These are phyloP conservation scores for Rhabdomys pumilio DNA, from an alignment of 2,797 vertebrate species.

Conservation along the genomic window DNA sequence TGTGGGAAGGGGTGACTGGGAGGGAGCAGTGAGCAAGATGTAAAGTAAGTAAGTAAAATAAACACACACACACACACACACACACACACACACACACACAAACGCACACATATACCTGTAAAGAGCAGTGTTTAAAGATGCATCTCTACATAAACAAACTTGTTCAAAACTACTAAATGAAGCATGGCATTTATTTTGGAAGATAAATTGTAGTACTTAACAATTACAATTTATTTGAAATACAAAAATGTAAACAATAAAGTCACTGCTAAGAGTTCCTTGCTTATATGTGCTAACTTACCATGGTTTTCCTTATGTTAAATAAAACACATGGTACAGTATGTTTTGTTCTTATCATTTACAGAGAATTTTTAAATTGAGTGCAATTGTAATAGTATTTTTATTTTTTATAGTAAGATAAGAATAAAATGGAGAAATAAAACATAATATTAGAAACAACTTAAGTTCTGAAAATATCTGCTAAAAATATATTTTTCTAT, in stretches of 20 bases:
- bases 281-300: neutral
- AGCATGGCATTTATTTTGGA: neutral
- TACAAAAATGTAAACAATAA: slow-evolving; percentile 17
- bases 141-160: neutral
- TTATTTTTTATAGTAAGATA: slow-evolving; percentile 25
- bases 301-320: neutral
- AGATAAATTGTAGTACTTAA: neutral
- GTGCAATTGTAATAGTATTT: neutral
- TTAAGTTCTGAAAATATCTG: slow-evolving; percentile 25
- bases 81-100: too few relatives aligned
- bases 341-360: slow-evolving; percentile 17
- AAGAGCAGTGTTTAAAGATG: neutral
- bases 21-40: too few relatives aligned
- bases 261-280: neutral
- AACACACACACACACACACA: too few relatives aligned
- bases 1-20: too few relatives aligned
- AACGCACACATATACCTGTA: too few relatives aligned
- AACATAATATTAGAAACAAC: slow-evolving; percentile 24
- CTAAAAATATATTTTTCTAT: slow-evolving; percentile 79
- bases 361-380: neutral
- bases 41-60: too few relatives aligned
- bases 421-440: slow-evolving; percentile 37
- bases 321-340: neutral
- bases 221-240: neutral
- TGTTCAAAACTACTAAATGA: slow-evolving; percentile 21